These are phyloP conservation scores for Drosophila affinis DNA, from an alignment of 2,888 invertebrate genomes.

Conservation along the genomic window DNA sequence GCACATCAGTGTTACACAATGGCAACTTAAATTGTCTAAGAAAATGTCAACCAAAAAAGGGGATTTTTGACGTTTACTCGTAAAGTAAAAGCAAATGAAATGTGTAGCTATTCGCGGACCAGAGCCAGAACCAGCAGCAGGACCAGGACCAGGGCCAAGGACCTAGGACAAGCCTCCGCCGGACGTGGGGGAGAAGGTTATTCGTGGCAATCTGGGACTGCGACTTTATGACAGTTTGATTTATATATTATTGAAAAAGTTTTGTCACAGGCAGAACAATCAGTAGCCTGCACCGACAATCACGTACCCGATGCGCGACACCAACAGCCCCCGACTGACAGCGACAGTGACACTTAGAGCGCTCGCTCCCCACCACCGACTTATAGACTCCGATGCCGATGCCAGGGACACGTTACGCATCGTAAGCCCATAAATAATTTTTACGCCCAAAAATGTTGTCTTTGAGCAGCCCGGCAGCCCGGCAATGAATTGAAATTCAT, in stretches of 20 bases:
- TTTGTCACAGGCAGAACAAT: constrained; percentile 60
- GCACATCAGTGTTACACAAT: constrained; percentile 66
- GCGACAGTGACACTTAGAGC: constrained; percentile 41
- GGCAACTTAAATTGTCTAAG: constrained; percentile 69
- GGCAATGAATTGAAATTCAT: constrained; percentile 73
- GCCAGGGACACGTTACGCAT: constrained; percentile 43
- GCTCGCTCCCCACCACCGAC: background rate
- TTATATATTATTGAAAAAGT: constrained; percentile 82
- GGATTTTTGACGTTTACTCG: constrained; percentile 45
- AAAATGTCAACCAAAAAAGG: constrained; percentile 46
- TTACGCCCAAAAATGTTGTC: constrained; percentile 45
- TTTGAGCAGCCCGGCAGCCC: constrained; percentile 28
- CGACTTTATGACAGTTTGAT: constrained; percentile 83
- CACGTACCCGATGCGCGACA: constrained; percentile 58
- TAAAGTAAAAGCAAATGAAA: constrained; percentile 50
- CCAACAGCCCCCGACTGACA: constrained; percentile 2
- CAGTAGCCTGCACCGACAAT: constrained; percentile 61
- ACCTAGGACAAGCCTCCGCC: constrained; percentile 1
- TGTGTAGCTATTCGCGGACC: constrained; percentile 18
- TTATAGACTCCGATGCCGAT: constrained; percentile 29
- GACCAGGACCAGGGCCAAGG: constrained; percentile 23
- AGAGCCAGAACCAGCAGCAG: background rate
- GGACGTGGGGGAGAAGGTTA: constrained; percentile 13
- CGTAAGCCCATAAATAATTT: constrained; percentile 77
- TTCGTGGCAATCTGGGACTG: constrained; percentile 43